Base-by-base conservation (phyloP, 64 coral and sea anemone species). In the Stichodactyla mertensii region DNA sequence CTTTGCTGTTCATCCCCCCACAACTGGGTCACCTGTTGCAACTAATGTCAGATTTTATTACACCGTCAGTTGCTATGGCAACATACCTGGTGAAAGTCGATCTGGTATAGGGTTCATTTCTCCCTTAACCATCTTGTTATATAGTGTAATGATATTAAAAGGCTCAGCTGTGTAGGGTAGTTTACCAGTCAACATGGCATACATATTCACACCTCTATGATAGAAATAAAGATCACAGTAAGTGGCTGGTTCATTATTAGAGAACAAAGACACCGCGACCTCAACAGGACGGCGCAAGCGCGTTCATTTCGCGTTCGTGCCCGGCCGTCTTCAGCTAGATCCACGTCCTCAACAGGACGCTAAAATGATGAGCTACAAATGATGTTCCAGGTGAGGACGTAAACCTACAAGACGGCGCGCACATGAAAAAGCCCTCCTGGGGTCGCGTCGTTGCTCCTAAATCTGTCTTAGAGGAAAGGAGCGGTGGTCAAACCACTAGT, bases 151-250 rank as follows among this genome's bases (percentile, higher is more conserved):
- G 64, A 97, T 97, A 82, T 97, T 92, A 55, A 97, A 97, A 1
- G 95, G 95, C n/a, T 97, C 95, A 7, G 95, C 95, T 0, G 95
- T 93, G 57, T 90, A 97, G 1, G 95, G 95, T 2, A 97, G 84
- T 55, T 97, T 97, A 78, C 95, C 95, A 16, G 95, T 97, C 86
- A 97, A 71, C 95, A 97, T 97, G 4, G 95, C 95, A 69, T 89
- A 97, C 92, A 97, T 97, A 60, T 97, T 97, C 5, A 97, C 95
- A 16, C 95, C 95, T 13, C 95, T 97, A 23, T 1, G 12, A 74
- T 4, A 27, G 6, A 31, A 74, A 74, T 56, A 70, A 91, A 95
- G 31, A 83, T 62, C 57, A 22, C 20, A 14, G 14, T 45, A 45
- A 45, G 36, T 45, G 1, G 36, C 1, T 45, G 36, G 36, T 45